A percentile compares a stretch with the other conserved stretches of the same genome.
phyloP scores from a whole-genome alignment of 1,140 invertebrate genomes.

The Polypedilum vanderplanki region DNA sequence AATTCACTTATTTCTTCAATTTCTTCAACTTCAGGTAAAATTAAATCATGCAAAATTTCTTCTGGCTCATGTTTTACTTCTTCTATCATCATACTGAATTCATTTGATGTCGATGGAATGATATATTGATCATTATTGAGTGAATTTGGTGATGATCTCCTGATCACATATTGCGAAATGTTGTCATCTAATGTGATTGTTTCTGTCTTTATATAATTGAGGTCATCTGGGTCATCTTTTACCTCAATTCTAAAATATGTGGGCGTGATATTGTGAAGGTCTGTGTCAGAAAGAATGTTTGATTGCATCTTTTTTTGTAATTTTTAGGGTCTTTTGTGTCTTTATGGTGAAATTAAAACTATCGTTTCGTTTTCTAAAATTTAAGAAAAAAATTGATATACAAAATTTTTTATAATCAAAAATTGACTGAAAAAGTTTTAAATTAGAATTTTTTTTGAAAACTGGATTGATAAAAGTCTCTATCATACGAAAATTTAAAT shows the following conservation, averaged over 20 bases:
- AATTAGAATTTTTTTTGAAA: too few species aligned
- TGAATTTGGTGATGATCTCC: not conserved
- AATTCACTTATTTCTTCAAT: not conserved
- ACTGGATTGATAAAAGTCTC: too few species aligned
- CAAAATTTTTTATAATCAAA: too few species aligned
- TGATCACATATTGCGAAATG: slow-evolving; percentile 12
- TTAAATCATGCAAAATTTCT: not conserved
- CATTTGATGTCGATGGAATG: not conserved
- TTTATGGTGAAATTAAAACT: too few species aligned
- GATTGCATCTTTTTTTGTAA: not conserved
- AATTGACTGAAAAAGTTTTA: too few species aligned
- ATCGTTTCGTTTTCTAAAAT: too few species aligned
- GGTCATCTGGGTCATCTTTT: not conserved
- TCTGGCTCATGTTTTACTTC: not conserved
- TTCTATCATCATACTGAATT: not conserved
- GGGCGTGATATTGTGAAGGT: not conserved
- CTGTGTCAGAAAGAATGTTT: not conserved
- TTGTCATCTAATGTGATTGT: not conserved
- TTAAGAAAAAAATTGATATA: too few species aligned
- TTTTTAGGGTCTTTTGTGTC: not conserved
- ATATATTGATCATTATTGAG: not conserved
- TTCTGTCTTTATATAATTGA: not conserved
- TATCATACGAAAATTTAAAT: too few species aligned
- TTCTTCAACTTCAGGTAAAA: not conserved
- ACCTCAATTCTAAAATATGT: slow-evolving; percentile 13